phyloP scores from a whole-genome alignment of 2,888 invertebrate genomes.

The Geotrupes spiniger region DNA sequence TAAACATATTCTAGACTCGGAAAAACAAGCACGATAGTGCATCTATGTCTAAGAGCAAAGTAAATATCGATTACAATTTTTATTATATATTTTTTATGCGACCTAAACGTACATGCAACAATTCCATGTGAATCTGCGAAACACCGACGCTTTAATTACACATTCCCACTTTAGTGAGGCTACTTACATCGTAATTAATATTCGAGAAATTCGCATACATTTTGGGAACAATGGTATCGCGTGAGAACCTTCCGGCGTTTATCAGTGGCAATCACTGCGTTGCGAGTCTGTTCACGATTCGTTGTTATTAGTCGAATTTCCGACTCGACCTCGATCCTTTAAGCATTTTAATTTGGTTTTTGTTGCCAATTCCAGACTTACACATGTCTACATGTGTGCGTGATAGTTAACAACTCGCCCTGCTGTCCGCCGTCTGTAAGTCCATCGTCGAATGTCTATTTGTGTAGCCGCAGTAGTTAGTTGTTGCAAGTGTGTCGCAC shows the following conservation, averaged over 20 bases:
- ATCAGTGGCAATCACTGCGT: background rate
- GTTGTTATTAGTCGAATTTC: background rate
- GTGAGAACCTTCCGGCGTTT: background rate
- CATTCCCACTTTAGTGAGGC: too few relatives aligned
- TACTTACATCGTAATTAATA: too few relatives aligned
- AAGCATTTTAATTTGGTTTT: background rate
- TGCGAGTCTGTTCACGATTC: background rate
- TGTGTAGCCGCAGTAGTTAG: conserved; percentile 20
- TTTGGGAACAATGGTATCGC: too few relatives aligned
- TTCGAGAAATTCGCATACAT: too few relatives aligned
- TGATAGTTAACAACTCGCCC: conserved; percentile 76
- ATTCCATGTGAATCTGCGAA: too few relatives aligned
- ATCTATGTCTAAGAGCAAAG: too few relatives aligned
- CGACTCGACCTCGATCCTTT: background rate
- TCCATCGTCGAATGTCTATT: conserved; percentile 36
- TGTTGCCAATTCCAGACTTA: conserved; percentile 67
- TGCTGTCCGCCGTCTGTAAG: conserved; percentile 81
- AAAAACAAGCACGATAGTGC: too few relatives aligned
- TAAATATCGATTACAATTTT: too few relatives aligned
- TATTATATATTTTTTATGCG: too few relatives aligned
- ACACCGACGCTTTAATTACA: too few relatives aligned
- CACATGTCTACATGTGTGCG: conserved; percentile 87
- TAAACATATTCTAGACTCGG: too few relatives aligned
- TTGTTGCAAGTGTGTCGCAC: conserved; percentile 17
- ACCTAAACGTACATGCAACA: too few relatives aligned